These are phyloP conservation scores for Cyrtodaria siliqua DNA, from an alignment of 2,888 invertebrate species.

Conservation along the genomic window DNA sequence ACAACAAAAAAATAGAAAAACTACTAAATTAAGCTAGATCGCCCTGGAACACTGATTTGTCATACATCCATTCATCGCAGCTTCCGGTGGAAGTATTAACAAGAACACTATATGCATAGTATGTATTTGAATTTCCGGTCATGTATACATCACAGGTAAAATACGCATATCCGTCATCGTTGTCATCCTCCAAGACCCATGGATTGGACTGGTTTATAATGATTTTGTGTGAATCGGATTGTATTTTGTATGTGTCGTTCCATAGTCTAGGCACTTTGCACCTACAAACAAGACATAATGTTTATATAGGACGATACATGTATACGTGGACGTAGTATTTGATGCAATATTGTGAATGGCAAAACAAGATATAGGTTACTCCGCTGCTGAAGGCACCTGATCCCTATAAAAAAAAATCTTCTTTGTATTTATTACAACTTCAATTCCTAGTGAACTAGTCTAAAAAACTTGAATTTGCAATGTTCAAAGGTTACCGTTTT, in stretches of 20 bases:
- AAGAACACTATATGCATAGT: constrained; percentile 19
- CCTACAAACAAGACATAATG: constrained; percentile 57
- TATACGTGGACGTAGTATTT: no score
- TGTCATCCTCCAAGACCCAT: constrained; percentile 27
- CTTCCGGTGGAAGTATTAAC: constrained; percentile 24
- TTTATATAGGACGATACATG: no score
- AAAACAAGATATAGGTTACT: no score
- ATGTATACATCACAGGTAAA: constrained; percentile 37
- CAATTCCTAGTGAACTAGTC: no score
- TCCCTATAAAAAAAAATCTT: no score
- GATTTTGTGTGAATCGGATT: constrained; percentile 42
- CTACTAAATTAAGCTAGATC: no score
- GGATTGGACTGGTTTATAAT: constrained; percentile 63
- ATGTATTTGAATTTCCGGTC: constrained; percentile 37
- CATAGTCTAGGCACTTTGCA: constrained; percentile 44
- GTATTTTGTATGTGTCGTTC: constrained; percentile 61
- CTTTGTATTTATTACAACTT: no score
- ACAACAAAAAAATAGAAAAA: no score
- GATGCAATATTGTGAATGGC: no score
- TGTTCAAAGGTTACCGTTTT: no score
- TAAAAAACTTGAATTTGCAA: no score
- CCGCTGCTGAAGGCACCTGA: no score
- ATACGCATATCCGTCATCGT: constrained; percentile 35
- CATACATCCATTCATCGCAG: constrained; percentile 68
- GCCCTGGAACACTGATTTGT: constrained; percentile 59